Evolutionary conservation across 1,140 invertebrate genomes (phyloP).

Genomic region (Tetramorium parvispinum): DNA sequence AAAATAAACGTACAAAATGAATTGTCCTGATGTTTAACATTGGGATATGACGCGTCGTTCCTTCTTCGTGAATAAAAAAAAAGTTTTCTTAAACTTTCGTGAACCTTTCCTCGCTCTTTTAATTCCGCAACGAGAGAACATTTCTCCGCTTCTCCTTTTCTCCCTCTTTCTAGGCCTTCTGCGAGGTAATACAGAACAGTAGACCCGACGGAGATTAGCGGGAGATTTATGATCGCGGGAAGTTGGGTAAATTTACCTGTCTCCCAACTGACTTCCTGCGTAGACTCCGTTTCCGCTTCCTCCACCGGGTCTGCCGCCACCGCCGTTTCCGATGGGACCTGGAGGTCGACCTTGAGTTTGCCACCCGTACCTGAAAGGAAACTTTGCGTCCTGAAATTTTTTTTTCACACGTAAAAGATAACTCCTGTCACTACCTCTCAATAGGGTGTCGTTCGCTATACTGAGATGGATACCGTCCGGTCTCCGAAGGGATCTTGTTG

Average conservation of each 20-base stretch:
- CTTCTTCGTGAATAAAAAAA: background rate
- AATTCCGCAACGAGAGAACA: background rate
- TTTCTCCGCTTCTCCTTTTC: no score
- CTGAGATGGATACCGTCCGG: slow-evolving; percentile 63
- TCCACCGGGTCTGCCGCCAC: slow-evolving; percentile 7
- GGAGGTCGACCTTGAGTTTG: slow-evolving; percentile 56
- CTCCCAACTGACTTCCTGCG: slow-evolving; percentile 52
- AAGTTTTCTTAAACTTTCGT: background rate
- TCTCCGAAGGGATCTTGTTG: slow-evolving; percentile 50
- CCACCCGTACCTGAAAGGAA: slow-evolving; percentile 65
- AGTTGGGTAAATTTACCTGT: slow-evolving; percentile 62
- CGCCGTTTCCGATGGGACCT: slow-evolving; percentile 34
- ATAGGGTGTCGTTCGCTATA: slow-evolving; percentile 69
- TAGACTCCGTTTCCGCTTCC: slow-evolving; percentile 33
- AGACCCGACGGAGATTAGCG: background rate
- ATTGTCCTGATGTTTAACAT: background rate
- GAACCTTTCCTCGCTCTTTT: background rate
- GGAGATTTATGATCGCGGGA: slow-evolving; percentile 3
- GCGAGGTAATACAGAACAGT: background rate
- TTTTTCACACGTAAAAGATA: background rate
- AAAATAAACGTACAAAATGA: background rate
- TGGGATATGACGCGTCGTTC: background rate
- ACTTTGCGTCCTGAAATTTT: background rate
- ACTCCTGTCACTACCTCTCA: slow-evolving; percentile 69
- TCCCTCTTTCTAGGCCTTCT: background rate